Evolutionary conservation across 2,888 invertebrate genomes (phyloP).

Genomic region (Xanthia togata): DNA sequence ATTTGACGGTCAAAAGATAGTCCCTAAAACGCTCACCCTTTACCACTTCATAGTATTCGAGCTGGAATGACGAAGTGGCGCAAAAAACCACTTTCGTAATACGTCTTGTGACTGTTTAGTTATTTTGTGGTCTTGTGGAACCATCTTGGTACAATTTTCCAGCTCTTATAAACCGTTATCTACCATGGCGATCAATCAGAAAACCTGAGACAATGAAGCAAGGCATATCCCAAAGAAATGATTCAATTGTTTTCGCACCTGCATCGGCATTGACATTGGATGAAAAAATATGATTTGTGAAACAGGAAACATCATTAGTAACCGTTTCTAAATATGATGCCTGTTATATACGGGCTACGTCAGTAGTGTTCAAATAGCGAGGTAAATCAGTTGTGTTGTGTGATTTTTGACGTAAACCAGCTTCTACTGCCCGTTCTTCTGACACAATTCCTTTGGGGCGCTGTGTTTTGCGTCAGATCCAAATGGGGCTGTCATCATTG

Average conservation of each 20-base stretch:
- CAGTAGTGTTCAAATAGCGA: not conserved
- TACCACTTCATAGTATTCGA: no score
- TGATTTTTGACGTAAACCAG: slow-evolving; percentile 6
- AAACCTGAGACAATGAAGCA: not conserved
- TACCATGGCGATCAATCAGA: slow-evolving; percentile 21
- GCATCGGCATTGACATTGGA: not conserved
- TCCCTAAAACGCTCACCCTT: no score
- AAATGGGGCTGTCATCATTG: no score
- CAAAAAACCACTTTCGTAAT: not conserved
- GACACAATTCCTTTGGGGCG: not conserved
- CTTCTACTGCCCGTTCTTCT: not conserved
- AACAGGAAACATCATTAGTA: not conserved
- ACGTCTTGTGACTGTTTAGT: not conserved
- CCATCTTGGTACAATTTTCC: no score
- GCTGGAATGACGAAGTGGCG: not conserved
- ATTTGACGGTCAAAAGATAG: no score
- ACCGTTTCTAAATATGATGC: not conserved
- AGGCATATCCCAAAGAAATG: not conserved
- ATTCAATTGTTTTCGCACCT: slow-evolving; percentile 10
- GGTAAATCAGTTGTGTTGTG: not conserved
- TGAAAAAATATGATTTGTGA: not conserved
- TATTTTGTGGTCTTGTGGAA: no score
- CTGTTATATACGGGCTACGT: not conserved
- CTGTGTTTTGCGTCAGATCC: not conserved
- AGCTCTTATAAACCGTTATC: not conserved